Evolutionary conservation across 2,888 invertebrate genomes (phyloP).

Genomic region (Candidula unifasciata): DNA sequence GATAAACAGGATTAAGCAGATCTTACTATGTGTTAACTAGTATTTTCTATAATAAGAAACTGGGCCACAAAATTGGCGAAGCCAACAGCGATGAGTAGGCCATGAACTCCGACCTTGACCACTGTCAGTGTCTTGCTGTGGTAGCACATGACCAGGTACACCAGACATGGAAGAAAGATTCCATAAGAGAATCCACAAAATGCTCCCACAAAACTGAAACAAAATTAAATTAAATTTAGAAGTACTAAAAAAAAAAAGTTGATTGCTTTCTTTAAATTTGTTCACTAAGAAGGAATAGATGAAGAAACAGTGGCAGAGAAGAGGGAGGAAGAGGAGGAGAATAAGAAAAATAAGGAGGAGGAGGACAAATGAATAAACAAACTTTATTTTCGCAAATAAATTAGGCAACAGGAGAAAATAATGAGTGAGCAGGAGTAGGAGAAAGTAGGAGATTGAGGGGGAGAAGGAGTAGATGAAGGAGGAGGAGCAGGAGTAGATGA

Average conservation of each 20-base stretch:
- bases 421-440: too few species aligned
- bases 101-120: conserved; percentile 82
- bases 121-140: conserved; percentile 82
- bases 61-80: conserved; percentile 87
- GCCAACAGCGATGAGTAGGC: conserved; percentile 85
- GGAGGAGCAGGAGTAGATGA: too few species aligned
- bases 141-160: conserved; percentile 85
- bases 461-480: too few species aligned
- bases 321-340: too few species aligned
- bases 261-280: not conserved
- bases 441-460: too few species aligned
- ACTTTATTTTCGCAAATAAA: too few species aligned
- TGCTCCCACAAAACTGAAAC: conserved; percentile 89
- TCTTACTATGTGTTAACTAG: not conserved
- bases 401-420: too few species aligned
- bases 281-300: too few species aligned
- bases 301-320: too few species aligned
- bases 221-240: not conserved
- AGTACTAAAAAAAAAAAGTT: not conserved
- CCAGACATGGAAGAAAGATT: conserved; percentile 89
- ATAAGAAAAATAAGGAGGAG: not conserved
- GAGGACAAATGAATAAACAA: too few species aligned
- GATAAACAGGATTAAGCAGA: too few species aligned
- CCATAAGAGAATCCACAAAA: conserved; percentile 91
- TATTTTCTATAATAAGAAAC: conserved; percentile 79